phyloP scores from a whole-genome alignment of 2,113 vertebrate species.

The Cryptotis parvus region DNA sequence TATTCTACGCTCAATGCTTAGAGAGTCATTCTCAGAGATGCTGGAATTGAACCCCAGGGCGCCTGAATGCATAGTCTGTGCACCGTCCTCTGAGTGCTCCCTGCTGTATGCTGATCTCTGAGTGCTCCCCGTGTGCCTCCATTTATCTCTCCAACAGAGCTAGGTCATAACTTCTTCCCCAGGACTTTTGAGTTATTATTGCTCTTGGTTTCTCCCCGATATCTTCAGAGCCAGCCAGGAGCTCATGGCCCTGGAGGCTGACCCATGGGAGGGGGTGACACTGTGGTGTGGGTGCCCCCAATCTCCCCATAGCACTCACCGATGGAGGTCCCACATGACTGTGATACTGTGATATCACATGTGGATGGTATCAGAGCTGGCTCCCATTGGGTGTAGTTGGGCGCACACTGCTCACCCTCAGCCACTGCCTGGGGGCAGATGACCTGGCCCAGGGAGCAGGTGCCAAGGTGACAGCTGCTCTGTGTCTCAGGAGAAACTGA shows the following conservation, averaged over 20 bases:
- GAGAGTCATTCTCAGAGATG: too few species aligned
- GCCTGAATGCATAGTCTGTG: not conserved
- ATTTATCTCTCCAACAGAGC: too few species aligned
- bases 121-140: too few species aligned
- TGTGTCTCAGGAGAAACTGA: conserved; percentile 88
- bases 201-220: too few species aligned
- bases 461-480: not conserved
- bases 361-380: not conserved
- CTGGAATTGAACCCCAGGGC: too few species aligned
- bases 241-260: not conserved
- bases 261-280: not conserved
- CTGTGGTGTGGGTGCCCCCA: not conserved
- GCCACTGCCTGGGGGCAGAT: not conserved
- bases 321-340: not conserved
- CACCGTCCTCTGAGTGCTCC: too few species aligned
- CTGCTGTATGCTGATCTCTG: too few species aligned
- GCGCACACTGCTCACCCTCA: not conserved
- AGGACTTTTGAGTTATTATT: not conserved
- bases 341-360: not conserved
- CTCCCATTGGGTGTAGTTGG: too few species aligned
- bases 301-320: not conserved
- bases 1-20: too few species aligned
- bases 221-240: too few species aligned
- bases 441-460: not conserved
- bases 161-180: not conserved